A percentile compares a stretch with the other conserved stretches of the same genome.
Evolutionary conservation across 2,113 vertebrate genomes (phyloP).

Genomic region (Anthoscopus minutus): DNA sequence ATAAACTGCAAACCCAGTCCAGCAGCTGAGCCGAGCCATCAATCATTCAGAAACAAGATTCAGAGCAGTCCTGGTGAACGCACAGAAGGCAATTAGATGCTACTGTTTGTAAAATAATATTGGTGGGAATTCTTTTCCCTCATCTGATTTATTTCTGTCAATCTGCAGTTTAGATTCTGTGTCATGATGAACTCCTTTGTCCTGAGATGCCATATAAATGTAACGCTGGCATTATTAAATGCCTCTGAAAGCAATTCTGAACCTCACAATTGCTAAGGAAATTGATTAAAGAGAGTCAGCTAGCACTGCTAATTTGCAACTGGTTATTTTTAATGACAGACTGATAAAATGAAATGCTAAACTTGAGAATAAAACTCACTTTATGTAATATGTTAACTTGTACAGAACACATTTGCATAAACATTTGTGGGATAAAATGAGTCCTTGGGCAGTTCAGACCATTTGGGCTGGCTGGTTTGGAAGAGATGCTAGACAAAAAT

Average conservation of each 20-base stretch:
- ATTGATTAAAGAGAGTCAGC: slow-evolving; percentile 50
- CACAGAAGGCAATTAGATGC: slow-evolving; percentile 56
- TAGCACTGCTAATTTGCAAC: slow-evolving; percentile 55
- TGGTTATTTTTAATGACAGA: slow-evolving; percentile 50
- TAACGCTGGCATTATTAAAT: slow-evolving; percentile 39
- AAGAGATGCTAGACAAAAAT: background rate
- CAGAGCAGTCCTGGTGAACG: slow-evolving; percentile 36
- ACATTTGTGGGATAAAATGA: slow-evolving; percentile 41
- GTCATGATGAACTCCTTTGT: slow-evolving; percentile 62
- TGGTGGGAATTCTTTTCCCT: slow-evolving; percentile 57
- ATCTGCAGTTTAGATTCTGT: slow-evolving; percentile 51
- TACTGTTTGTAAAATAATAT: slow-evolving; percentile 55
- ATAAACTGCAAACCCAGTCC: slow-evolving; percentile 47
- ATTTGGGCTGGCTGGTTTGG: background rate
- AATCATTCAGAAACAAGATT: slow-evolving; percentile 56
- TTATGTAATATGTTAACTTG: slow-evolving; percentile 41
- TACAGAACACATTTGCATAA: slow-evolving; percentile 54
- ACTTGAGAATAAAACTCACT: slow-evolving; percentile 35
- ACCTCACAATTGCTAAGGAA: slow-evolving; percentile 23
- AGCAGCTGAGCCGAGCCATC: slow-evolving; percentile 26
- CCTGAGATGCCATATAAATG: slow-evolving; percentile 27
- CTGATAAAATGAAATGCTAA: slow-evolving; percentile 52
- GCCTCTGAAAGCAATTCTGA: slow-evolving; percentile 56
- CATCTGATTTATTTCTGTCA: slow-evolving; percentile 62
- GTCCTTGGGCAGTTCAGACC: slow-evolving; percentile 9